Conservation (phyloP, 2,113 vertebrate species). For the Cercopithecus mona region DNA sequence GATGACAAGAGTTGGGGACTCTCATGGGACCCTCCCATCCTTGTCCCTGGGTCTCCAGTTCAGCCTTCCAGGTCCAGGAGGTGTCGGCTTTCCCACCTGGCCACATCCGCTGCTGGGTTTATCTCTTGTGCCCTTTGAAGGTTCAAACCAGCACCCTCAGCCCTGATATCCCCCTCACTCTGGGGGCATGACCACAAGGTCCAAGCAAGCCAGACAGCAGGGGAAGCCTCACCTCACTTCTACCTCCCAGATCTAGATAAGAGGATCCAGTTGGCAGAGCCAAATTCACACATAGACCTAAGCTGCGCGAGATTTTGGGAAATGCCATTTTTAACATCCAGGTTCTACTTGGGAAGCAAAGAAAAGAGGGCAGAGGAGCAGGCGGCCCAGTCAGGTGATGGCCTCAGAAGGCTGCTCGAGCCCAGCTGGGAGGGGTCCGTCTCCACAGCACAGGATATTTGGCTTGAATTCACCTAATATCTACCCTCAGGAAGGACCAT, state of each 20-base stretch:
- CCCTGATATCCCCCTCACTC: not conserved
- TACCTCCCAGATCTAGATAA: not conserved
- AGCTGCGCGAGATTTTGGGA: not conserved
- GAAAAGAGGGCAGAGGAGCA: not conserved
- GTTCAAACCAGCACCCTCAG: not conserved
- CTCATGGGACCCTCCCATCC: not conserved
- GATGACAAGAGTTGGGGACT: not conserved
- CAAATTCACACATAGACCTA: not conserved
- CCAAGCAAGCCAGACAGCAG: not conserved
- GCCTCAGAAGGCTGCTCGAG: not conserved
- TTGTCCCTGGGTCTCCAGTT: not conserved
- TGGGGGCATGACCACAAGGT: not conserved
- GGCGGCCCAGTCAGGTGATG: not conserved
- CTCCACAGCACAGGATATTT: not conserved
- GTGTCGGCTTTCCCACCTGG: not conserved
- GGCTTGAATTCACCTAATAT: not conserved
- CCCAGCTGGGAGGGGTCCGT: not conserved
- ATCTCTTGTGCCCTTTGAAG: not conserved
- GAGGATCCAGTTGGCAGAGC: not conserved
- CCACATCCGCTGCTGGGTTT: not conserved
- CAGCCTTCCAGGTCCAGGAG: not conserved
- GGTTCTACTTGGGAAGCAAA: not conserved
- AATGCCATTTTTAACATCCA: not conserved
- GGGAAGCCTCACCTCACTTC: not conserved
- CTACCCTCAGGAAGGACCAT: not conserved